Conservation (phyloP, 2,888 invertebrate genomes). For the Tridacna gigas region DNA sequence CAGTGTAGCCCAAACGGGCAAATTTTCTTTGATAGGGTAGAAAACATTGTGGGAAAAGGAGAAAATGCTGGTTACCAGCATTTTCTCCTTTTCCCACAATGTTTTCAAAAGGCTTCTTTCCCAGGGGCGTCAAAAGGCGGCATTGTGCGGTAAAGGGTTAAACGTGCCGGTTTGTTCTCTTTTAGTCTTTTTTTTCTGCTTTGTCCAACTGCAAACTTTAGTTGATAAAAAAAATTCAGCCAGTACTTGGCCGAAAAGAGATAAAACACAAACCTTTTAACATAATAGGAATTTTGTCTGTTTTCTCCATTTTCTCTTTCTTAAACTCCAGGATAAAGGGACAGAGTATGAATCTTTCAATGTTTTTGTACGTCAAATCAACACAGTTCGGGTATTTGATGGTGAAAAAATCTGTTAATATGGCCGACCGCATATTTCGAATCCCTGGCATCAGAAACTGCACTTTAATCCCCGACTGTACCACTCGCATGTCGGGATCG, state of each 20-base stretch:
- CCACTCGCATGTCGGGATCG: conserved; percentile 70
- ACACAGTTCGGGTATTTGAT: conserved; percentile 74
- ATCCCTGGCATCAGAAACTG: conserved; percentile 74
- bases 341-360: conserved; percentile 73
- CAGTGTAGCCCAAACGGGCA: too few species aligned
- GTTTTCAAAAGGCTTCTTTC: neutral
- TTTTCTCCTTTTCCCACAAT: neutral
- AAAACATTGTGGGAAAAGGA: too few species aligned
- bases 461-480: conserved; percentile 69
- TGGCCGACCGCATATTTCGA: conserved; percentile 55
- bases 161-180: too few species aligned
- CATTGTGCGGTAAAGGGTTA: too few species aligned
- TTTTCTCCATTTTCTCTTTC: conserved; percentile 63
- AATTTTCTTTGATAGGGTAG: too few species aligned
- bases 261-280: conserved; percentile 66
- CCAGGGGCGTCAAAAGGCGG: too few species aligned
- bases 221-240: too few species aligned
- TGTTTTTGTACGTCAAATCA: conserved; percentile 72
- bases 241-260: too few species aligned
- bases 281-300: conserved; percentile 63
- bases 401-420: conserved; percentile 68
- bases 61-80: too few species aligned
- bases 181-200: too few species aligned
- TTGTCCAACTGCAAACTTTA: too few species aligned
- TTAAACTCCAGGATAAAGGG: conserved; percentile 74